These are phyloP conservation scores for Ophion obscuratus DNA, from an alignment of 2,888 invertebrate genomes.

Conservation along the genomic window DNA sequence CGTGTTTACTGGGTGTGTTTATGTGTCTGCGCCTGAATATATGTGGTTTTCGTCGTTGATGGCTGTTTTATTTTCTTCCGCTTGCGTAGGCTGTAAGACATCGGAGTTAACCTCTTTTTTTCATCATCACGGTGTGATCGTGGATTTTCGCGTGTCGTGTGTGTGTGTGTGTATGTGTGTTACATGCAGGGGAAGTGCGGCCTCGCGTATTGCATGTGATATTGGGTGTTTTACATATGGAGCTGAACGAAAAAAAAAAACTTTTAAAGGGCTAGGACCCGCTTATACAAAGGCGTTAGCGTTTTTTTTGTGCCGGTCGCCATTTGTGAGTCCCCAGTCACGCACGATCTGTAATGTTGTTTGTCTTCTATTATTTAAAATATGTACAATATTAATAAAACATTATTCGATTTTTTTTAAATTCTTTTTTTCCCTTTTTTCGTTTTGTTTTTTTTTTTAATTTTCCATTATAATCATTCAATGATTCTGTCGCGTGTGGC, in stretches of 20 bases:
- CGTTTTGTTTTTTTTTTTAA: constrained; percentile 64
- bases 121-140: constrained; percentile 34
- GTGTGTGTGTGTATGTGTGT: constrained; percentile 31
- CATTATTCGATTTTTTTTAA: constrained; percentile 72
- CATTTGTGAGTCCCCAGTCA: constrained; percentile 75
- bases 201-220: constrained; percentile 58
- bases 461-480: constrained; percentile 73
- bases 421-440: constrained; percentile 44
- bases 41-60: constrained; percentile 61
- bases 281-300: constrained; percentile 69
- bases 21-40: constrained; percentile 52
- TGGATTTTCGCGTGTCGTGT: background rate
- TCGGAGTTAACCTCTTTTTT: constrained; percentile 50
- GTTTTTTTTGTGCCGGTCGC: constrained; percentile 63
- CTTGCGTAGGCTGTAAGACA: constrained; percentile 46
- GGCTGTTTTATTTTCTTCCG: constrained; percentile 37
- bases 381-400: constrained; percentile 83
- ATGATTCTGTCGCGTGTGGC: constrained; percentile 78
- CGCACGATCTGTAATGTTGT: constrained; percentile 79
- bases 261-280: constrained; percentile 75
- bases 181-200: constrained; percentile 43
- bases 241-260: constrained; percentile 78
- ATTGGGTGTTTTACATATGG: constrained; percentile 68
- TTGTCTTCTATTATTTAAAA: constrained; percentile 82
- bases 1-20: constrained; percentile 67